Evolutionary conservation across 2,888 invertebrate genomes (phyloP).

Genomic region (Drosophila birchii): DNA sequence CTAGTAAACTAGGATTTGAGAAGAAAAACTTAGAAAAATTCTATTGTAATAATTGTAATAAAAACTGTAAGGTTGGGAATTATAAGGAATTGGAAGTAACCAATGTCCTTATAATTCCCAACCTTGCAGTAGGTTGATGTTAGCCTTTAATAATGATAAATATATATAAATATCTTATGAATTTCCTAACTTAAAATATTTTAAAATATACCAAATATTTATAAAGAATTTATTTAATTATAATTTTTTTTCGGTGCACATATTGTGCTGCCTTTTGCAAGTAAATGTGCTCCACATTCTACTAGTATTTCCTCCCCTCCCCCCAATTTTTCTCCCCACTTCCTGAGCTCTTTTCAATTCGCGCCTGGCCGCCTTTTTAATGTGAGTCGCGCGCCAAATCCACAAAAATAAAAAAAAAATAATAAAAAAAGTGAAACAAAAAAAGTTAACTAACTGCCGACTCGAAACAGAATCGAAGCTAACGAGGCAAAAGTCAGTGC

Average conservation of each 20-base stretch:
- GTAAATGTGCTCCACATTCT: conserved; percentile 32
- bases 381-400: conserved; percentile 71
- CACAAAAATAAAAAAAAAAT: conserved; percentile 49
- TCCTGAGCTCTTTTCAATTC: conserved; percentile 38
- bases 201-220: not conserved
- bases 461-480: conserved; percentile 70
- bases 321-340: conserved; percentile 5
- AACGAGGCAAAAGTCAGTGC: conserved; percentile 72
- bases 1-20: not conserved
- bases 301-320: not conserved
- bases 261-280: conserved; percentile 51
- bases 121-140: not conserved
- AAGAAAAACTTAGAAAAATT: not conserved
- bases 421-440: conserved; percentile 20
- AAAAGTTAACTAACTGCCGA: conserved; percentile 42
- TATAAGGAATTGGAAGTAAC: no score
- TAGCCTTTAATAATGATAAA: not conserved
- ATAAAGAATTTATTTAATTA: not conserved
- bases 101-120: not conserved
- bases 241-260: conserved; percentile 14
- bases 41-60: no score
- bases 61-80: no score
- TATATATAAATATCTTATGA: not conserved
- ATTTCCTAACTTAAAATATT: not conserved
- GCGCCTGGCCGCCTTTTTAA: conserved; percentile 63